These are phyloP conservation scores for Myrmecobius fasciatus DNA, from an alignment of 2,113 vertebrate species.

Conservation along the genomic window DNA sequence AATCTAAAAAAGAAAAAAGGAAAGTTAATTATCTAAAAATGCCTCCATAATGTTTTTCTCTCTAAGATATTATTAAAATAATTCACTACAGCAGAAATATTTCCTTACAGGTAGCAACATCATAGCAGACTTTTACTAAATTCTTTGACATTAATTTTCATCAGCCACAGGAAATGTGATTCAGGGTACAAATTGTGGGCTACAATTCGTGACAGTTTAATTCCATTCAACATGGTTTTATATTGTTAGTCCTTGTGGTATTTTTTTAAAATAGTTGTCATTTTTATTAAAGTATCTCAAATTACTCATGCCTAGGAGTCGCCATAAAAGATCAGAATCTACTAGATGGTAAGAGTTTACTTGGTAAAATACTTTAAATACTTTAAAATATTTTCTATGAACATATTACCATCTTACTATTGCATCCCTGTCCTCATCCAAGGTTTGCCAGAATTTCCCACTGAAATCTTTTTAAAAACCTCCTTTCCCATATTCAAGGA, in stretches of 20 bases:
- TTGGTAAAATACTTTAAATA: background rate
- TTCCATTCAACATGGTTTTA: background rate
- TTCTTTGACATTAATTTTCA: slow-evolving; percentile 7
- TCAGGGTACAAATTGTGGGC: background rate
- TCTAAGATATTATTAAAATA: background rate
- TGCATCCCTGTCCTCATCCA: background rate
- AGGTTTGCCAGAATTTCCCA: background rate
- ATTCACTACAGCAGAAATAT: background rate
- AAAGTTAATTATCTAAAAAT: background rate
- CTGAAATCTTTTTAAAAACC: background rate
- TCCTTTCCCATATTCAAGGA: background rate
- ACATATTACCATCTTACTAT: background rate
- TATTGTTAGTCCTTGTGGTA: background rate
- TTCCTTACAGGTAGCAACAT: background rate
- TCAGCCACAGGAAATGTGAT: background rate
- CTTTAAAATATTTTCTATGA: background rate
- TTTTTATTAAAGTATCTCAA: background rate
- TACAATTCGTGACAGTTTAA: background rate
- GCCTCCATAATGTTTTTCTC: background rate
- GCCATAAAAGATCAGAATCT: background rate
- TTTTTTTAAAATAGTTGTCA: background rate
- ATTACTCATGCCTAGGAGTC: background rate
- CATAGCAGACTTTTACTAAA: background rate
- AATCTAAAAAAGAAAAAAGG: background rate
- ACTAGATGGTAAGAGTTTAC: background rate